phyloP scores from a whole-genome alignment of 2,888 invertebrate genomes.

The Noctua fimbriata region DNA sequence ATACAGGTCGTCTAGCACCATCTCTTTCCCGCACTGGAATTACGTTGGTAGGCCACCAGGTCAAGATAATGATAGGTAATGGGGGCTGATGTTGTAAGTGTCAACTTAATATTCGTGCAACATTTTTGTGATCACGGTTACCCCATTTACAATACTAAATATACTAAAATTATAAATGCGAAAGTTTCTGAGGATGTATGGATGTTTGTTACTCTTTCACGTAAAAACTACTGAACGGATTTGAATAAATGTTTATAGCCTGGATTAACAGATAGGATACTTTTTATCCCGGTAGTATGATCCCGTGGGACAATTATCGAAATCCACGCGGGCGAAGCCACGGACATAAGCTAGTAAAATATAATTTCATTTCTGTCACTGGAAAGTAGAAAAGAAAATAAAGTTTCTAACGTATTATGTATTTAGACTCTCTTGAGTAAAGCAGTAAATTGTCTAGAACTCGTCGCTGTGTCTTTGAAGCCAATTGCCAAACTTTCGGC shows the following conservation, averaged over 20 bases:
- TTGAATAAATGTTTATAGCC: no score
- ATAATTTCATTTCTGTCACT: neutral
- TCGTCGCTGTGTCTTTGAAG: constrained; percentile 45
- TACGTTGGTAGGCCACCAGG: no score
- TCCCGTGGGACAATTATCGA: no score
- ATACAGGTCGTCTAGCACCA: no score
- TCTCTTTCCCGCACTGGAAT: no score
- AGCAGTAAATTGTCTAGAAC: constrained; percentile 41
- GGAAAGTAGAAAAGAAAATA: constrained; percentile 24
- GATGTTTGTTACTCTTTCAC: no score
- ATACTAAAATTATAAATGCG: neutral
- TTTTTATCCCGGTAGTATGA: no score
- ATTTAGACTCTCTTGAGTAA: constrained; percentile 37
- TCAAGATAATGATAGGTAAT: neutral
- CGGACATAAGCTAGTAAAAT: neutral
- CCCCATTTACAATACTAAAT: neutral
- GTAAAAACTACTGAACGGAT: no score
- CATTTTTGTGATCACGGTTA: neutral
- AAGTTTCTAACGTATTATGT: constrained; percentile 37
- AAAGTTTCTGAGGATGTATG: neutral
- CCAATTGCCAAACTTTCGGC: constrained; percentile 46
- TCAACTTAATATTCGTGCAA: neutral
- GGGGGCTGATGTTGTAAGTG: neutral
- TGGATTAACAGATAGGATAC: no score
- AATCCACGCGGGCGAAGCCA: no score